Evolutionary conservation across 2,888 invertebrate genomes (phyloP).

Genomic region (Xestia c-nigrum): DNA sequence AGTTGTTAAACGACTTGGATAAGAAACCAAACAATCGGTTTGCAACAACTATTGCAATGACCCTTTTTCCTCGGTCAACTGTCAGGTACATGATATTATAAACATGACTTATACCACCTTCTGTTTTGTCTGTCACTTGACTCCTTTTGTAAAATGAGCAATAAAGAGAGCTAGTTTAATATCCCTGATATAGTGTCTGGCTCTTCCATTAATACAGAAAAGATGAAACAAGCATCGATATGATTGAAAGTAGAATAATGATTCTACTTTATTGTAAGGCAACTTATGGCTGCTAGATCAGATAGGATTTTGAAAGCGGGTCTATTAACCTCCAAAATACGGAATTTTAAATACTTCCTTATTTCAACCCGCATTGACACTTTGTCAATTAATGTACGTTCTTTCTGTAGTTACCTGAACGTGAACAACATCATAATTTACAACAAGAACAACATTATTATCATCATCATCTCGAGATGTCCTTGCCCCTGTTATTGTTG

Average conservation of each 20-base stretch:
- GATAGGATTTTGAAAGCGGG: neutral
- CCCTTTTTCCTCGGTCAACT: neutral
- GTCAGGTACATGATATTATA: neutral
- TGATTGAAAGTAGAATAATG: no score
- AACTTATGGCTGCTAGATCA: neutral
- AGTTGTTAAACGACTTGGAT: neutral
- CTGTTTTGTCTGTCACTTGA: neutral
- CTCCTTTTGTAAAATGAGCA: no score
- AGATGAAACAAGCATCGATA: no score
- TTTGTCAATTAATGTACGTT: neutral
- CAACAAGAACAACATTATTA: no score
- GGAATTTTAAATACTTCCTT: neutral
- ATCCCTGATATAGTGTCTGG: no score
- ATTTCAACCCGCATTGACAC: neutral
- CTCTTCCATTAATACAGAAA: no score
- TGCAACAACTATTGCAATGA: neutral
- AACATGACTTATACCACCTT: neutral
- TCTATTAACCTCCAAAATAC: neutral
- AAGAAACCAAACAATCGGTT: slow-evolving; percentile 11
- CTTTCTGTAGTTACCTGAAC: neutral
- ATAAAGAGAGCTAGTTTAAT: no score
- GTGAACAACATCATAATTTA: no score
- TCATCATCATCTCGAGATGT: neutral
- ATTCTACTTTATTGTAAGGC: neutral
- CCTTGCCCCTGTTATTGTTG: neutral